Conservation (phyloP, 1,140 invertebrate species). For the Caerostris darwini region DNA sequence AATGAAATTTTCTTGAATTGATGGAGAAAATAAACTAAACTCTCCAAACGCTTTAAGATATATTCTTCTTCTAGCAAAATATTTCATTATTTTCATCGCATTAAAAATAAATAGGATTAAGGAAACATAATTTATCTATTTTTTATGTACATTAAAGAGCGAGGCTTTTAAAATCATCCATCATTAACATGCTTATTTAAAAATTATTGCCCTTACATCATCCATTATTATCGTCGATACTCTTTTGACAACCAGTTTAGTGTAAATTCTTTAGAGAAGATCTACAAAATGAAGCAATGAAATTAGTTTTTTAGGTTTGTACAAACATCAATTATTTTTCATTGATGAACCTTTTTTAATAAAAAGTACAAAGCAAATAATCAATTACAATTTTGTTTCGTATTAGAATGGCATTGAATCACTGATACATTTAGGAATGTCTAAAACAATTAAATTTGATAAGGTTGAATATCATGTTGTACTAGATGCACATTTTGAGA, state of each 20-base stretch:
- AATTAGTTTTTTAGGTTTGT: too few relatives aligned
- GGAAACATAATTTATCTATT: background rate
- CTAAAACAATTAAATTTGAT: too few relatives aligned
- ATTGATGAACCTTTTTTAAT: too few relatives aligned
- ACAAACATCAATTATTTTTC: too few relatives aligned
- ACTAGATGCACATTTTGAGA: too few relatives aligned
- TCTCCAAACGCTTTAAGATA: background rate
- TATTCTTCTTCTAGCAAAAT: background rate
- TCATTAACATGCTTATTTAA: background rate
- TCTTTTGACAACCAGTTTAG: background rate
- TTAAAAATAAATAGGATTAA: background rate
- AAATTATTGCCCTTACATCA: background rate
- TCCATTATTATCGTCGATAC: background rate
- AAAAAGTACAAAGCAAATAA: too few relatives aligned
- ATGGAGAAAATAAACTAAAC: background rate
- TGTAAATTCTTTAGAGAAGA: background rate
- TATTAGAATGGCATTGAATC: too few relatives aligned
- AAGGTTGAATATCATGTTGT: too few relatives aligned
- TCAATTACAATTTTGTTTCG: too few relatives aligned
- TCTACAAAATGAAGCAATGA: too few relatives aligned
- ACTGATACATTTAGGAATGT: too few relatives aligned
- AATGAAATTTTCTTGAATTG: background rate
- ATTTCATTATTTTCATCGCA: background rate
- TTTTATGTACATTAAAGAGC: background rate
- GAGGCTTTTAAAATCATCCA: slow-evolving; percentile 19